These are phyloP conservation scores for Miltochrista miniata DNA, from an alignment of 2,888 invertebrate species.

Conservation along the genomic window DNA sequence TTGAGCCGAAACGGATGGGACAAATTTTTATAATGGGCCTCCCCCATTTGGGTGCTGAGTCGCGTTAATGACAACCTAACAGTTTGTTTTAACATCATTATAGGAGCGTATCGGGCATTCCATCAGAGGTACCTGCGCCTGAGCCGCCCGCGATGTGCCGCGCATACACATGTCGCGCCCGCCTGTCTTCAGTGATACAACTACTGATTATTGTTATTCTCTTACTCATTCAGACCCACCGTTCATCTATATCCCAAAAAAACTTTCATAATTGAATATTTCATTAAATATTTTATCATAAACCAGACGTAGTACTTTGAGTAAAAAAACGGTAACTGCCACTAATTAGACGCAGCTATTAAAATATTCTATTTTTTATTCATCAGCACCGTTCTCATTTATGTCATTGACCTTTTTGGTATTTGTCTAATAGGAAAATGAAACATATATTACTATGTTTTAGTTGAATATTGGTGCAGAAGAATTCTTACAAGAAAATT, in stretches of 20 bases:
- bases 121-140: slow-evolving; percentile 69
- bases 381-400: slow-evolving; percentile 30
- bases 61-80: slow-evolving; percentile 81
- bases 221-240: slow-evolving; percentile 18
- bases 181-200: slow-evolving; percentile 41
- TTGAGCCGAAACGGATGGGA: slow-evolving; percentile 81
- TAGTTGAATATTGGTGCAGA: neutral
- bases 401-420: slow-evolving; percentile 35
- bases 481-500: slow-evolving; percentile 12
- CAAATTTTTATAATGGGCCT: slow-evolving; percentile 83
- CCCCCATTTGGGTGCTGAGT: slow-evolving; percentile 76
- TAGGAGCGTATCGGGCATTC: slow-evolving; percentile 80
- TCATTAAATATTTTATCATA: slow-evolving; percentile 20
- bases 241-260: slow-evolving; percentile 43
- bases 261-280: slow-evolving; percentile 17
- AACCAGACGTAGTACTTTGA: slow-evolving; percentile 7
- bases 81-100: slow-evolving; percentile 84
- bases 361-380: slow-evolving; percentile 37
- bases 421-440: slow-evolving; percentile 28
- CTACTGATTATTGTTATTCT: slow-evolving; percentile 33
- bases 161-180: slow-evolving; percentile 41
- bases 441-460: slow-evolving; percentile 6
- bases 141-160: slow-evolving; percentile 39
- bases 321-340: slow-evolving; percentile 29
- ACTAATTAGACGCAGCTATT: slow-evolving; percentile 38